phyloP scores from a whole-genome alignment of 2,113 vertebrate genomes.

The Monopterus albus region DNA sequence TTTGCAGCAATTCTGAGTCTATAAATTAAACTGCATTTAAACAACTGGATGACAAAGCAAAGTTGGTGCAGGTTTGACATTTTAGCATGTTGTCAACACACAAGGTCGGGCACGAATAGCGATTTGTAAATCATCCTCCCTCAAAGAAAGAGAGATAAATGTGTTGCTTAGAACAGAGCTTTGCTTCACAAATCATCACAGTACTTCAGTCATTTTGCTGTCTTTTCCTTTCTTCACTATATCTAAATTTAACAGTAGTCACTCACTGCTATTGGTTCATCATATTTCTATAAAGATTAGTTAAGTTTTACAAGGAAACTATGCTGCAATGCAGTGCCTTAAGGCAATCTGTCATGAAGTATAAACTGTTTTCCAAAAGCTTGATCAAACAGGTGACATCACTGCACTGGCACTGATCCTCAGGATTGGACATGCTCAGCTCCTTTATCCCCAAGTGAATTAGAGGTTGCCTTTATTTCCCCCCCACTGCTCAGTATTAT shows the following conservation, averaged over 20 bases:
- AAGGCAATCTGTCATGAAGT: slow-evolving; percentile 26
- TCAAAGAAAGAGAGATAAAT: slow-evolving; percentile 4
- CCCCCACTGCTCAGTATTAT: slow-evolving; percentile 46
- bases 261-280: slow-evolving; percentile 19
- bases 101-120: slow-evolving; percentile 59
- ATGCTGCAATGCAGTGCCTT: slow-evolving; percentile 5
- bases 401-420: slow-evolving; percentile 48
- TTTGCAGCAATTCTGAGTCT: slow-evolving; percentile 61
- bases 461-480: slow-evolving; percentile 62
- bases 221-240: neutral
- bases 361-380: slow-evolving; percentile 54
- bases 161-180: neutral
- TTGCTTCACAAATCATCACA: neutral
- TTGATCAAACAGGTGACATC: slow-evolving; percentile 63
- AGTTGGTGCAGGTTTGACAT: slow-evolving; percentile 66
- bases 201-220: neutral
- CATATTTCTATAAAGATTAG: slow-evolving; percentile 17
- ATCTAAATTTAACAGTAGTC: slow-evolving; percentile 14
- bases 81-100: slow-evolving; percentile 68
- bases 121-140: slow-evolving; percentile 73
- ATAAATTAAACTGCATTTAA: slow-evolving; percentile 81
- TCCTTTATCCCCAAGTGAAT: slow-evolving; percentile 56
- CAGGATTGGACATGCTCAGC: slow-evolving; percentile 68
- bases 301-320: slow-evolving; percentile 24
- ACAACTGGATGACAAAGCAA: slow-evolving; percentile 70